phyloP scores from a whole-genome alignment of 2,113 vertebrate species.

The Panthera leo region DNA sequence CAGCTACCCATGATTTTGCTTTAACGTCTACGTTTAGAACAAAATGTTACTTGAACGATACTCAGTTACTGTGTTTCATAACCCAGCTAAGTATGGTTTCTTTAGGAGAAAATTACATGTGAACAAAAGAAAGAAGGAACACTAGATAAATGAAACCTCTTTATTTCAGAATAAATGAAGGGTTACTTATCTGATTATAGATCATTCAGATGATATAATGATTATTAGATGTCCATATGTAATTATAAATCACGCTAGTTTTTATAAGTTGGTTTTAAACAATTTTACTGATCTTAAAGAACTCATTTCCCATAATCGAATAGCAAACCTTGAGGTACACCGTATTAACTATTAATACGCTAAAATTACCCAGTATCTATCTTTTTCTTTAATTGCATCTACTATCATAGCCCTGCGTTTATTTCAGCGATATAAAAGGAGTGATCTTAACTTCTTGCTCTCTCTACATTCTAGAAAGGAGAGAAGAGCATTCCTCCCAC shows the following conservation, averaged over 20 bases:
- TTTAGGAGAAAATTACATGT: slow-evolving; percentile 27
- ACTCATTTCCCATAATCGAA: slow-evolving; percentile 33
- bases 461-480: slow-evolving; percentile 27
- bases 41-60: neutral
- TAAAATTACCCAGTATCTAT: slow-evolving; percentile 24
- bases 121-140: slow-evolving; percentile 16
- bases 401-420: slow-evolving; percentile 16
- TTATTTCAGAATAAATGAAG: slow-evolving; percentile 51
- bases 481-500: neutral
- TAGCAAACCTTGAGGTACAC: neutral
- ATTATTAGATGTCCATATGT: slow-evolving; percentile 1
- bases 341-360: neutral
- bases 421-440: slow-evolving; percentile 10
- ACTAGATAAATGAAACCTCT: slow-evolving; percentile 24
- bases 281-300: slow-evolving; percentile 26
- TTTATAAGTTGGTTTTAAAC: slow-evolving; percentile 33
- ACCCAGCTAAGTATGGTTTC: neutral
- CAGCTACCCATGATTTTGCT: neutral
- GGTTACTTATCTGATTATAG: neutral
- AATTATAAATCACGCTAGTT: slow-evolving; percentile 44
- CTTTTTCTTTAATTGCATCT: slow-evolving; percentile 12
- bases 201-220: neutral
- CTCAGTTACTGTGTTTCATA: neutral
- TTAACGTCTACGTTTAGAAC: neutral
- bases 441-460: slow-evolving; percentile 10